phyloP scores from a whole-genome alignment of 1,140 invertebrate species.

The Penaeus chinensis region DNA sequence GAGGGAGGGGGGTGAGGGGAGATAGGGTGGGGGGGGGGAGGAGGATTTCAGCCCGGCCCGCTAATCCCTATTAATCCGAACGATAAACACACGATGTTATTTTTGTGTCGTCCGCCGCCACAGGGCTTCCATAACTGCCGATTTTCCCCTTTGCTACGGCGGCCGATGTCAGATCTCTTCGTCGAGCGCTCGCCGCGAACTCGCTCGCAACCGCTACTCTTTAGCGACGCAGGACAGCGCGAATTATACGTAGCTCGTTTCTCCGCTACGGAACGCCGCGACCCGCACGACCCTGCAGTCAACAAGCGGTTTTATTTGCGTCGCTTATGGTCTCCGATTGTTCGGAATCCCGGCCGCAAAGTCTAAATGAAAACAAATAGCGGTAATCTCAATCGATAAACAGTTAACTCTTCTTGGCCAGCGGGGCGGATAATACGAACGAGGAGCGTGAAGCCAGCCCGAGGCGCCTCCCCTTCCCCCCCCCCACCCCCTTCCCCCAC shows the following conservation, averaged over 20 bases:
- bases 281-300: not conserved
- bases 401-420: constrained; percentile 15
- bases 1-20: not conserved
- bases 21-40: not conserved
- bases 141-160: not conserved
- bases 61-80: constrained; percentile 24
- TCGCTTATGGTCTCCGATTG: too few relatives aligned
- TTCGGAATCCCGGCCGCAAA: too few relatives aligned
- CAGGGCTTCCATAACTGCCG: constrained; percentile 14
- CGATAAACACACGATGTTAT: constrained; percentile 24
- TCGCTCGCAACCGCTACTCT: not conserved
- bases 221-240: not conserved
- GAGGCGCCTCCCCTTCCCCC: not conserved
- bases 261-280: not conserved
- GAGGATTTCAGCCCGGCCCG: constrained; percentile 15
- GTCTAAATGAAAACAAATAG: constrained; percentile 27
- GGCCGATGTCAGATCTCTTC: constrained; percentile 8
- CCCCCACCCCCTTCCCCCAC: not conserved
- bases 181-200: not conserved
- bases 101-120: constrained; percentile 1
- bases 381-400: constrained; percentile 23
- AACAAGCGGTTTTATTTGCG: not conserved
- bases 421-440: constrained; percentile 9
- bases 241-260: not conserved
- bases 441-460: constrained; percentile 8